Evolutionary conservation across 2,888 invertebrate species (phyloP).

Genomic region (Leucoma salicis): DNA sequence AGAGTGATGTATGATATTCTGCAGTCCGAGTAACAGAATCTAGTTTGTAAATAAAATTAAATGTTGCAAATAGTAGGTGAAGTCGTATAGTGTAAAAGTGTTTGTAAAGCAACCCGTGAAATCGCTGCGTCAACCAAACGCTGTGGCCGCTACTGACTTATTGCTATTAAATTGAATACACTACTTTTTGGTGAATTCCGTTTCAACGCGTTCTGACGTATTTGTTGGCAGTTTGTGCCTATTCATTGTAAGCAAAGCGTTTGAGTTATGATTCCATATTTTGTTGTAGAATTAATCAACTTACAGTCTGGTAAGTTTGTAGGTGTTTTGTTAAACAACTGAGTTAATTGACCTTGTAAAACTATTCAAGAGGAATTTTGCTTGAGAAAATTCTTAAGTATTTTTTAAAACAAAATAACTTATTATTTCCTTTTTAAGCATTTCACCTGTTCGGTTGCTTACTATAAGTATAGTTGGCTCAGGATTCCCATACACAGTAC

Average conservation of each 20-base stretch:
- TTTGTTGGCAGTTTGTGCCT: slow-evolving; percentile 22
- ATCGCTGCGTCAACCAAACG: slow-evolving; percentile 51
- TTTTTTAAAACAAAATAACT: too few relatives aligned
- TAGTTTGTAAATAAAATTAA: too few relatives aligned
- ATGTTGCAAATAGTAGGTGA: background rate
- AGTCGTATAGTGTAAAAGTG: slow-evolving; percentile 27
- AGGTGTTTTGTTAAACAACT: background rate
- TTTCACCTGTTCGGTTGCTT: too few relatives aligned
- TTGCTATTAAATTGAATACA: slow-evolving; percentile 61
- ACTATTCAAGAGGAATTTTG: background rate
- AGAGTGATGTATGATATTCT: too few relatives aligned
- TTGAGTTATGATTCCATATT: background rate
- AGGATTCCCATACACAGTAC: too few relatives aligned
- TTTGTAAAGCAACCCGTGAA: slow-evolving; percentile 38
- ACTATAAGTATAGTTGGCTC: too few relatives aligned
- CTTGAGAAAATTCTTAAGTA: background rate
- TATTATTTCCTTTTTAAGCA: too few relatives aligned
- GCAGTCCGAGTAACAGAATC: too few relatives aligned
- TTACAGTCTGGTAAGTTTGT: background rate
- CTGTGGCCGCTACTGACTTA: slow-evolving; percentile 47
- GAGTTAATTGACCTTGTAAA: background rate
- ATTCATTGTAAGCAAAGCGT: slow-evolving; percentile 1
- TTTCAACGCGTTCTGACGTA: slow-evolving; percentile 28
- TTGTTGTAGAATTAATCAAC: background rate
- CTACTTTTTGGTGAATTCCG: slow-evolving; percentile 44